Evolutionary conservation across 1,140 invertebrate species (phyloP), one percentile per base, ranked within the genome.

Genomic region (Panagrolaimus sp.): DNA sequence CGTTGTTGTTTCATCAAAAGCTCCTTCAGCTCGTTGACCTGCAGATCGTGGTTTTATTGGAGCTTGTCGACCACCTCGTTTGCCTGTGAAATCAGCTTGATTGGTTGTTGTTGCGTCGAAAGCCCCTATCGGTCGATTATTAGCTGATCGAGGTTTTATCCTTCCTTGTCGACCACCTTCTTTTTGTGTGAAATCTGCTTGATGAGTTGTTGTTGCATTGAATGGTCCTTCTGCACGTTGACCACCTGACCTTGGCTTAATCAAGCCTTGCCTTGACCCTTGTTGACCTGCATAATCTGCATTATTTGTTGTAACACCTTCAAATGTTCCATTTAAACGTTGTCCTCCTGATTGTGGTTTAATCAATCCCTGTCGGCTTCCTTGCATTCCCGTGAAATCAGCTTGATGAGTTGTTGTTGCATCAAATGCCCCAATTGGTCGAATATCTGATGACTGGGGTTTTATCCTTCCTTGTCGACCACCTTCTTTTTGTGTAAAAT

Each of bases 1-100:
- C 14, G 51, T 57, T 20, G 51, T 57, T 57, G 51, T 57, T 20
- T 20, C 51, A 25, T 57, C 51, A 57, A 57, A 57, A 16, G 20
- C 51, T 20, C 51, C 51, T 1, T 20, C 20, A 9, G 20, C 14
- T 4, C 51, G 20, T 20, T 25, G 51, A n/a, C 27, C 27, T 11
- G 20, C 27, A 1, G 9, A 11, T 57, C 20, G 14, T 0, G 51
- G 51, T 1, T 27, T 20, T 11, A 57, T 57, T 20, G 51, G 20
- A 25, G 20, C 20, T 57, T 57, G 51, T 8, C 51, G 51, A 38
- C 31, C 31, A 38, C 31, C 31, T 4, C 31, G 2, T 38, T 38
- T 7, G 2, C 7, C 20, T 27, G 51, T 57, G n/a, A 25, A 57
- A 16, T 57, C 51, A 20, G 51, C 51, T 11, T 57, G 14, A 57